A percentile compares a stretch with the other conserved stretches of the same genome.
phyloP scores from a whole-genome alignment of 2,888 invertebrate species.

The Epirrhoe alternata region DNA sequence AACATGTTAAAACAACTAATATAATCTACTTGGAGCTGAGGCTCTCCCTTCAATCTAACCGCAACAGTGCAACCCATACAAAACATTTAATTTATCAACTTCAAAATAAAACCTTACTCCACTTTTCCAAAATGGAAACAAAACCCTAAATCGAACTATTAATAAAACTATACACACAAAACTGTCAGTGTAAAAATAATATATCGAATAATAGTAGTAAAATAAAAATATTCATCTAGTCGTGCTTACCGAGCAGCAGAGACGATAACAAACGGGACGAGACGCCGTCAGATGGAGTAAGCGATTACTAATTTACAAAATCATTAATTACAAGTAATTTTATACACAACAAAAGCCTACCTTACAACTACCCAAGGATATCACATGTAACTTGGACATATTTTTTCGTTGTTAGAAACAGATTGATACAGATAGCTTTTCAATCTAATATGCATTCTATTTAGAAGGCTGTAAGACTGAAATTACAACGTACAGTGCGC shows the following conservation, averaged over 20 bases:
- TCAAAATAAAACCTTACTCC: constrained; percentile 64
- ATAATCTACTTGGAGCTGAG: too few species aligned
- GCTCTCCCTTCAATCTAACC: not conserved
- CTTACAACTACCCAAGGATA: too few species aligned
- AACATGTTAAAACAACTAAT: not conserved
- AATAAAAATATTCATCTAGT: constrained; percentile 63
- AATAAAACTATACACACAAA: constrained; percentile 55
- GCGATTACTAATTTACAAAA: constrained; percentile 53
- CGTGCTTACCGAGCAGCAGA: constrained; percentile 39
- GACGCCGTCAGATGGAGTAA: constrained; percentile 63
- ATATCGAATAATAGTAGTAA: constrained; percentile 59
- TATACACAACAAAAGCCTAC: constrained; percentile 43
- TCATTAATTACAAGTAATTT: constrained; percentile 51
- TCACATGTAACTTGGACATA: too few species aligned
- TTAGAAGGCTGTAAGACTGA: too few species aligned
- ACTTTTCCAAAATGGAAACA: constrained; percentile 49
- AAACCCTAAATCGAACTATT: constrained; percentile 48
- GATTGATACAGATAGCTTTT: too few species aligned
- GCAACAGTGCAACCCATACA: constrained; percentile 56
- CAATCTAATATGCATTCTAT: too few species aligned
- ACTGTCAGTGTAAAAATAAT: constrained; percentile 63
- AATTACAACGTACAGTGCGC: too few species aligned
- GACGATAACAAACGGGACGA: constrained; percentile 30
- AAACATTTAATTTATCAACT: constrained; percentile 55
- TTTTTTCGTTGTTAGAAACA: too few species aligned